Base-by-base conservation (phyloP, 2,113 vertebrate genomes). In the Alethe diademata region DNA sequence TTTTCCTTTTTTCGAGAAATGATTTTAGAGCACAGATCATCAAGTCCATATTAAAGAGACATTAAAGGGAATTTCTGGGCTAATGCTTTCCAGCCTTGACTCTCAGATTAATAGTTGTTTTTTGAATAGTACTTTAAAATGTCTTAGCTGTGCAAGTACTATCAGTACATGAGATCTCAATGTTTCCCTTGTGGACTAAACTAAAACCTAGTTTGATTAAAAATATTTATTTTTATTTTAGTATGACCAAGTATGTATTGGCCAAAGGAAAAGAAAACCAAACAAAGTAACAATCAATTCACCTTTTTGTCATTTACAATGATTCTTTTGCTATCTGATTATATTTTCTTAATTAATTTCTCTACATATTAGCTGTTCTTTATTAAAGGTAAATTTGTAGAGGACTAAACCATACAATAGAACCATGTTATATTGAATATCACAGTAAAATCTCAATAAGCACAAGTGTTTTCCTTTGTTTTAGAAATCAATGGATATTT, bases 401-500 rank as follows among this genome's bases (percentile, higher is more conserved):
- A 76, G 47, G 51, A 90, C 78, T 72, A 86, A 95, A 73, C 56
- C 31, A 19, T 62, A 66, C 24, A 66, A 60, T 24, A 90, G 62
- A 72, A 76, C 33, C 33, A 82, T 1, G 1, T 57, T 69, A 73
- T 62, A 86, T 54, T 83, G 67, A 90, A 47, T 66, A 95, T 92
- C 85, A 36, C 45, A 93, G 78, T 48, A 70, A 91, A 86, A 92
- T 84, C 92, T 91, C 93, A 91, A 69, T 66, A 83, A 90, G 78
- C 58, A 43, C 7, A 1, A 96, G 29, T 47, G 64, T 90, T 88
- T 85, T 85, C 57, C 45, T 92, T 88, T 94, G 50, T 66, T 95
- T 96, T 78, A 80, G 35, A 76, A 92, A 91, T 94, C 93, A 92
- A 88, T 73, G 56, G 71, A 42, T 88, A 90, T 88, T 95, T 95